Evolutionary conservation across 2,888 invertebrate genomes (phyloP), one percentile per base, ranked within the genome.

Genomic region (Cecidostiba fungosa): DNA sequence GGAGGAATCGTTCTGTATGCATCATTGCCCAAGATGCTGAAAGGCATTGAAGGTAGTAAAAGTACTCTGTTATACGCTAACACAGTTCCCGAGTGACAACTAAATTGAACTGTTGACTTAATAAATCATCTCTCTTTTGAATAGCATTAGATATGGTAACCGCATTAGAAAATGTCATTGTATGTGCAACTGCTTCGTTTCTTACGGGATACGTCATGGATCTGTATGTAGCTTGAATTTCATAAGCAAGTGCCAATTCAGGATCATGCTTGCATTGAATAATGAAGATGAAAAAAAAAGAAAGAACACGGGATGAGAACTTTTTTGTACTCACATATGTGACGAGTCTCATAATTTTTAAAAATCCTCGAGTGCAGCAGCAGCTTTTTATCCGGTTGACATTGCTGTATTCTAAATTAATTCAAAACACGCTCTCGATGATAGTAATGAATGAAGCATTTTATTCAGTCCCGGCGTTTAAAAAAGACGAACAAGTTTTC

Each of bases 101-200:
- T 39, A 32, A 26, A 72, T 50, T 72, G 73, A 66, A 47, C 66
- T 47, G 74, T 82, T 66, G 74, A 66, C 26, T 82, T 43, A 66
- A 82, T 32, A 62, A 82, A 74, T 76, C 62, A 29, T 23, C 16
- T 14, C 50, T 29, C 72, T 72, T 80, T 43, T 32, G 32, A 66
- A 73, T 23, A 72, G 62, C 32, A 59, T 54, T 6, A 29, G 10
- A 0, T 29, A 50, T n/a, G 4, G 14, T 23, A 26, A 54, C 8
- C 29, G 23, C 32, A 69, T 19, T 16, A 29, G 69, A 29, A 29
- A 69, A 5, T 69, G 8, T 59, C 23, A 59, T 59, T 59, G 16
- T 59, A 59, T 23, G 10, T 59, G n/a, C n/a, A 8, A 59, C n/a
- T 23, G 6, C 19, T 59, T 59, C 59, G 16, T 59, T 59, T 59